These are phyloP conservation scores for Mycteria americana DNA, from an alignment of 2,797 vertebrate genomes.

Conservation along the genomic window DNA sequence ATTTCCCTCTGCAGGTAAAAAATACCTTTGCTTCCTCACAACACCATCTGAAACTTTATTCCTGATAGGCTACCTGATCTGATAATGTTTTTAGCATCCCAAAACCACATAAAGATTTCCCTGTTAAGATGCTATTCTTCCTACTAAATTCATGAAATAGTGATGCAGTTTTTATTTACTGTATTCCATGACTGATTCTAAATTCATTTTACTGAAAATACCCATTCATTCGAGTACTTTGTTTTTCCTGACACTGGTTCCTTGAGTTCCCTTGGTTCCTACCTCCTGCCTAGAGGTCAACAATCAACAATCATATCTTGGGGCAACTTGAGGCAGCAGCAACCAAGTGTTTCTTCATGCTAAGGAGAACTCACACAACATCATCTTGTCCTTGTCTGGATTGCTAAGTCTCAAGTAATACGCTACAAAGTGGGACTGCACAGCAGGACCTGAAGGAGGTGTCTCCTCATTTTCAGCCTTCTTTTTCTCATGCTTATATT, in stretches of 20 bases:
- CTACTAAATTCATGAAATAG: not conserved
- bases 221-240: not conserved
- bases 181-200: not conserved
- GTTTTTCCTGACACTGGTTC: not conserved
- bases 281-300: not conserved
- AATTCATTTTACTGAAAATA: not conserved
- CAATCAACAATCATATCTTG: not conserved
- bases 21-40: not conserved
- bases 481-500: not conserved
- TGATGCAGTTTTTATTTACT: no score
- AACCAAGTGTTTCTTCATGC: not conserved
- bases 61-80: not conserved
- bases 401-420: not conserved
- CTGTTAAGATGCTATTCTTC: not conserved
- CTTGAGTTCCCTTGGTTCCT: not conserved
- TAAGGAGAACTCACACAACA: not conserved
- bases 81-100: not conserved
- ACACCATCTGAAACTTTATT: not conserved
- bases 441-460: not conserved
- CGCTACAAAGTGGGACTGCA: not conserved
- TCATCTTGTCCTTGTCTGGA: not conserved
- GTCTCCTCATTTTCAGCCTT: not conserved
- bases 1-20: not conserved
- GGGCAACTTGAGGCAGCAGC: not conserved
- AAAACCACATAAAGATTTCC: not conserved